phyloP scores from a whole-genome alignment of 1,140 invertebrate species.

The Sminthurides bifidus region DNA sequence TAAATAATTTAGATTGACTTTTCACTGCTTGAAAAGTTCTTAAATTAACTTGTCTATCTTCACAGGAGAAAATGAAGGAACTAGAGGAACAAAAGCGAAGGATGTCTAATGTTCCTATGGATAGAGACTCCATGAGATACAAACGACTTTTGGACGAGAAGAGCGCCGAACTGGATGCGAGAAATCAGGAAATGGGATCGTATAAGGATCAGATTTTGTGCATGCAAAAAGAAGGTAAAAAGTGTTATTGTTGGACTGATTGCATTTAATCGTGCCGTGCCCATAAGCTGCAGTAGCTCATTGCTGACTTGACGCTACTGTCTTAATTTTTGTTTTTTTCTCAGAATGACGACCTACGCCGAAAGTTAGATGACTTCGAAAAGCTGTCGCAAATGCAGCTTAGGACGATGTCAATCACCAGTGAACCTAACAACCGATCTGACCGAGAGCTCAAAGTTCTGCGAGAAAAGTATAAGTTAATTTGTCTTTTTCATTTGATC shows the following conservation, averaged over 20 bases:
- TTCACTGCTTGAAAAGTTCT: neutral
- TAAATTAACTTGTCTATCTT: constrained; percentile 1
- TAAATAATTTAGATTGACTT: neutral
- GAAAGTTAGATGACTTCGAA: constrained; percentile 73
- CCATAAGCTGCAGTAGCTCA: neutral
- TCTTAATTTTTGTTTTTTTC: constrained; percentile 17
- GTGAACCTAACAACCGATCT: constrained; percentile 34
- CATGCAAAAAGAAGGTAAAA: constrained; percentile 48
- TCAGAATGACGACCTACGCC: constrained; percentile 64
- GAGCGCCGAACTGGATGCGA: constrained; percentile 55
- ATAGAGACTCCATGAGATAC: constrained; percentile 40
- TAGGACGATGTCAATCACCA: constrained; percentile 33
- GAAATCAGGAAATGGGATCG: constrained; percentile 58
- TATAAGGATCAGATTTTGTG: constrained; percentile 56
- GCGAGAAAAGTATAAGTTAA: constrained; percentile 44
- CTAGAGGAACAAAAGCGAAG: constrained; percentile 47
- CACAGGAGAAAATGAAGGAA: constrained; percentile 52
- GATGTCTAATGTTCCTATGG: constrained; percentile 31
- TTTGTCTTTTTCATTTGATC: neutral
- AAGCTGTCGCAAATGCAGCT: constrained; percentile 68
- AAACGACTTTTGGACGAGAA: constrained; percentile 59
- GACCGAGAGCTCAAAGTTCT: constrained; percentile 62
- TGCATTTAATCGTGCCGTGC: too few species aligned
- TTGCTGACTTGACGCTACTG: neutral
- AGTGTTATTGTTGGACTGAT: too few species aligned